Evolutionary conservation across 1,140 invertebrate species (phyloP), one percentile per base, ranked within the genome.

Genomic region (Drosophila punjabiensis): DNA sequence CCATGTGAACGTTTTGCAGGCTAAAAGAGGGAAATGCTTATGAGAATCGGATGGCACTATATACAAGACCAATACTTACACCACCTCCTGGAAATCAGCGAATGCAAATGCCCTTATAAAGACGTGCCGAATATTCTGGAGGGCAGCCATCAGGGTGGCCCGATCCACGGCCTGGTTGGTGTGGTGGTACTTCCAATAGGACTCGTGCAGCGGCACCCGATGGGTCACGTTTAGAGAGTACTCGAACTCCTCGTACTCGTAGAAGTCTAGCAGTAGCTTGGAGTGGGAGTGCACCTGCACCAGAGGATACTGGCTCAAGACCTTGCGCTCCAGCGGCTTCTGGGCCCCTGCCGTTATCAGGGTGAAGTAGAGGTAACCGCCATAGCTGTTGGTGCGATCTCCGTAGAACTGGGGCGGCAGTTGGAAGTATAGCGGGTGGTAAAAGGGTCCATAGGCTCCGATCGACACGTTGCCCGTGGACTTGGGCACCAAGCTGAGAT

Each of bases 321-420:
- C 80, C n/a, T 94, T 93, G 0, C 94, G 85, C 16, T 95, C 93
- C 4, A 96, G 93, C n/a, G 94, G 94, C 45, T 95, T 94, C 43
- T 95, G 95, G 85, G 93, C 59, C 11, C 95, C 96, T 53, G 95
- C 95, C 32, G 96, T 96, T 41, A 95, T 94, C 1, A 97, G 95
- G 14, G 95, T 94, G 92, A 99, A 99, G 64, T 96, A 94, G 4
- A 99, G 93, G 74, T 96, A 96, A 8, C 98, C 98, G 75, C 98
- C 98, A 92, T 99, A 99, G 1, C 98, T 99, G 39, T 96, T 94
- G 1, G 98, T 96, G 94, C 97, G 94, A 94, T 99, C 98, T 4
- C 98, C 98, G 4, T 97, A 94, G 93, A 99, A 98, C 47, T 96
- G 94, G 3, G 95, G 94, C 0, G 98, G 97, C 7, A 99, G 93